Evolutionary conservation across 2,888 invertebrate genomes (phyloP).

Genomic region (Acanthococcus lagerstroemiae): DNA sequence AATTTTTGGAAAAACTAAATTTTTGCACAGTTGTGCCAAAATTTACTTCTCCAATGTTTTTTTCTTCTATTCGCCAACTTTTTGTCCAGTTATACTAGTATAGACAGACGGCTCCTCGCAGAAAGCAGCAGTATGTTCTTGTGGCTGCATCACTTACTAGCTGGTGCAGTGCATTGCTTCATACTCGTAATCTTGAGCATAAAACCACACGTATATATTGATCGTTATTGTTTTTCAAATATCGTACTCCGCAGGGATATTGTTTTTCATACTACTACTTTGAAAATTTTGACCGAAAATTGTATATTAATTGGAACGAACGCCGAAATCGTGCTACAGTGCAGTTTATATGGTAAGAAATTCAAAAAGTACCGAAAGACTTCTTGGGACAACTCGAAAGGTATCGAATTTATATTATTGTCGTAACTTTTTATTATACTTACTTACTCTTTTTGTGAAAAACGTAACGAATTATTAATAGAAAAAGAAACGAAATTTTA

Average conservation of each 20-base stretch:
- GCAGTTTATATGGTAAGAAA: constrained; percentile 2
- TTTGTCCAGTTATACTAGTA: not conserved
- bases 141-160: too few species aligned
- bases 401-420: not conserved
- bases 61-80: too few species aligned
- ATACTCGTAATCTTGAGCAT: too few species aligned
- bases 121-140: not conserved
- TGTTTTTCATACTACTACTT: constrained; percentile 1
- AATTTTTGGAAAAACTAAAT: too few species aligned
- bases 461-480: not conserved
- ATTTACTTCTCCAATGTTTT: too few species aligned
- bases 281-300: constrained; percentile 7
- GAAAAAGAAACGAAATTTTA: too few species aligned
- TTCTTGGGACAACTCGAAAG: not conserved
- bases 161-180: too few species aligned
- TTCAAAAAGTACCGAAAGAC: constrained; percentile 2
- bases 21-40: too few species aligned
- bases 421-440: not conserved
- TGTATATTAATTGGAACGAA: constrained; percentile 6
- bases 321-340: not conserved
- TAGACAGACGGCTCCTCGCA: not conserved
- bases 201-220: too few species aligned
- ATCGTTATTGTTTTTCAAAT: too few species aligned
- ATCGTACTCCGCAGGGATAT: not conserved
- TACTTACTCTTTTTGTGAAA: not conserved